phyloP scores from a whole-genome alignment of 2,888 invertebrate species.

The Germaria angustata region DNA sequence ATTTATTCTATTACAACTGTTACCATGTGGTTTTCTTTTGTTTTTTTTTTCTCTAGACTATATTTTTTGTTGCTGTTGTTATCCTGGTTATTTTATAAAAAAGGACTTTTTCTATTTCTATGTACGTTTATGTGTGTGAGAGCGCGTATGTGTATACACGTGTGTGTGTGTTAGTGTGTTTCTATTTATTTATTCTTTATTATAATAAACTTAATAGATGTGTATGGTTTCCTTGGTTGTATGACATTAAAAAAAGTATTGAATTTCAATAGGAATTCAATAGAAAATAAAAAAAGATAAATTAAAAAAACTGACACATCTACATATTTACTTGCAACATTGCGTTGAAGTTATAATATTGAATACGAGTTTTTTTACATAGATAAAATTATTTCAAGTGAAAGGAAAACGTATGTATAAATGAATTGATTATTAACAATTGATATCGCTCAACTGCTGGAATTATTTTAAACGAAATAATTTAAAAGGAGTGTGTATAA shows the following conservation, averaged over 20 bases:
- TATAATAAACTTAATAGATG: constrained; percentile 42
- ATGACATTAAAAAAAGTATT: constrained; percentile 51
- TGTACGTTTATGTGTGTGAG: neutral
- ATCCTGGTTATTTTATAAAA: neutral
- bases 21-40: constrained; percentile 13
- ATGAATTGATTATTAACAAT: constrained; percentile 21
- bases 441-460: neutral
- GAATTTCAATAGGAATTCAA: constrained; percentile 59
- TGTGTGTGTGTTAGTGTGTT: constrained; percentile 12
- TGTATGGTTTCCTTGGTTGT: constrained; percentile 63
- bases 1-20: constrained; percentile 44
- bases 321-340: neutral
- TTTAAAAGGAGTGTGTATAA: neutral
- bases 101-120: constrained; percentile 15
- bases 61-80: neutral
- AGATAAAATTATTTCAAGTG: neutral
- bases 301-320: constrained; percentile 1
- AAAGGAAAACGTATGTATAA: neutral
- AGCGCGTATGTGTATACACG: neutral
- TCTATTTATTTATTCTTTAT: constrained; percentile 2
- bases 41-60: neutral
- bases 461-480: neutral
- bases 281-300: neutral
- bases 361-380: neutral
- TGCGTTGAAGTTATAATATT: neutral